Conservation (phyloP, 2,888 invertebrate species). For the Spilarctia lutea region DNA sequence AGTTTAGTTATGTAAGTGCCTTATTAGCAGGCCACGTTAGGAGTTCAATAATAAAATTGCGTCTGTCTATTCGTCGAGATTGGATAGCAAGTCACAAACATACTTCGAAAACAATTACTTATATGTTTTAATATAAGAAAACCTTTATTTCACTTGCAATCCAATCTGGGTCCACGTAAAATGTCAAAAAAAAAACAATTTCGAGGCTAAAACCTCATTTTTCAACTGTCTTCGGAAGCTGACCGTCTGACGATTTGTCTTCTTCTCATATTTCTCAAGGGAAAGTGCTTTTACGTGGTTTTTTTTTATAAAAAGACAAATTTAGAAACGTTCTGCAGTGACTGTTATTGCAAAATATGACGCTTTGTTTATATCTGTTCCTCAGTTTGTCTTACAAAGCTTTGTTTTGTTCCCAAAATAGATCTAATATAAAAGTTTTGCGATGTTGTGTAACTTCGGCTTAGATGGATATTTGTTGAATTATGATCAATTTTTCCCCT, state of each 20-base stretch:
- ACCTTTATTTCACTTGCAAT: conserved; percentile 37
- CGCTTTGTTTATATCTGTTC: conserved; percentile 18
- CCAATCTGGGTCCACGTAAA: conserved; percentile 32
- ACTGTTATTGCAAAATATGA: conserved; percentile 36
- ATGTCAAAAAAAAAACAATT: conserved; percentile 36
- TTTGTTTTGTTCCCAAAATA: conserved; percentile 16
- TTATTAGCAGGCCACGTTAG: neutral
- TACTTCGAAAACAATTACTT: conserved; percentile 7
- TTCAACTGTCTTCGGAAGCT: conserved; percentile 65
- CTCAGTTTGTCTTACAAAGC: conserved; percentile 4
- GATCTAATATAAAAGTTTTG: conserved; percentile 17
- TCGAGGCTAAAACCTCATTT: conserved; percentile 54
- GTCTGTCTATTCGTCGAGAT: neutral
- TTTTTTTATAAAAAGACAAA: conserved; percentile 47
- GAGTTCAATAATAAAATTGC: neutral
- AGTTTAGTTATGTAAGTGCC: neutral
- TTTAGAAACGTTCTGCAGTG: conserved; percentile 33
- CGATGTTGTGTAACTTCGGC: neutral
- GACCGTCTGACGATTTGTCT: conserved; percentile 70
- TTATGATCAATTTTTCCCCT: neutral
- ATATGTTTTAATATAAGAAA: conserved; percentile 9
- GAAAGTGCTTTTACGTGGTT: conserved; percentile 33
- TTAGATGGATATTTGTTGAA: conserved; percentile 1
- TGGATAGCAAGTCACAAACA: neutral
- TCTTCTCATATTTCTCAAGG: conserved; percentile 71